Conservation (phyloP, 2,113 vertebrate genomes). For the Hylia prasina region DNA sequence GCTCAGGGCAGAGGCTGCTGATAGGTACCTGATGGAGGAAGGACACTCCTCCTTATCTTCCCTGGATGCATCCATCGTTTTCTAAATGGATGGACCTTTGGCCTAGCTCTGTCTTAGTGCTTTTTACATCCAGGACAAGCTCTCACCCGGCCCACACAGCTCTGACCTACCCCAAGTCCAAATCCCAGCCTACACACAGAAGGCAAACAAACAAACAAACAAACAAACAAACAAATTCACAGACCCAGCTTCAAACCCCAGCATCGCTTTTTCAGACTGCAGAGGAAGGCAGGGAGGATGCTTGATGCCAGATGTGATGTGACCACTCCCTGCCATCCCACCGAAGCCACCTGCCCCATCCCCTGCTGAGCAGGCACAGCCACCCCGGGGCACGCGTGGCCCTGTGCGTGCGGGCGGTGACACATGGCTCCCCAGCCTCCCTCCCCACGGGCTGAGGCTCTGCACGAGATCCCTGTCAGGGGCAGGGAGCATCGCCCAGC, state of each 20-base stretch:
- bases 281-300: neutral
- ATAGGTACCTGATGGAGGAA: neutral
- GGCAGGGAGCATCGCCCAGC: neutral
- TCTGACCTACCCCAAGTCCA: neutral
- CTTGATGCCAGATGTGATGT: neutral
- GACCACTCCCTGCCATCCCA: neutral
- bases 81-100: neutral
- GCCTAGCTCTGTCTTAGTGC: neutral
- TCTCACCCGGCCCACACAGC: neutral
- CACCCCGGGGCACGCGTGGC: neutral
- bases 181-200: neutral
- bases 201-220: neutral
- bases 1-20: neutral
- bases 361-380: neutral
- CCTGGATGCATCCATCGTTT: neutral
- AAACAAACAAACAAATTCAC: neutral
- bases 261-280: neutral
- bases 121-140: neutral
- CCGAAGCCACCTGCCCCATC: neutral
- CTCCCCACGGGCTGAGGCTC: neutral
- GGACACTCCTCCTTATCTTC: neutral
- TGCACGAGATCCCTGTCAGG: neutral
- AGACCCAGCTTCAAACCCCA: neutral
- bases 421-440: neutral
- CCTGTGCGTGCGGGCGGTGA: neutral